Evolutionary conservation across 2,797 vertebrate genomes (phyloP), one percentile per base, ranked within the genome.

Genomic region (Geotrypetes seraphini): DNA sequence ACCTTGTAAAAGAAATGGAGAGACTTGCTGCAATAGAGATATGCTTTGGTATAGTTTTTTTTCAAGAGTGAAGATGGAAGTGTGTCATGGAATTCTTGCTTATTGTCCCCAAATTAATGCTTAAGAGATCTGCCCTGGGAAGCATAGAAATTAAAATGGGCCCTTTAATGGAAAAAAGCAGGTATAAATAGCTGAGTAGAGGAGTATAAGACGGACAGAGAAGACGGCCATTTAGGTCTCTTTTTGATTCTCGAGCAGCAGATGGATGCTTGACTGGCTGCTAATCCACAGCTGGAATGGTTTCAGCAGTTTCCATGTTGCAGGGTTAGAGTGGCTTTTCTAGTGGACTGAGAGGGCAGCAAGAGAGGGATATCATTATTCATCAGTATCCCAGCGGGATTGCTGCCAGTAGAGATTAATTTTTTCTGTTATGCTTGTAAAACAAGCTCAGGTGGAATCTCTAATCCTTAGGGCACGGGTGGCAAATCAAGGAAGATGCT

Each of bases 351-450:
- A 82, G 79, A 83, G 82, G 84, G 80, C 80, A 83, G 76, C 73
- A 63, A 78, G 76, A 80, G 81, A 82, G 71, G 78, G 76, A 84
- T 84, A 82, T 86, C 80, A 85, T 85, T 86, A 86, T 86, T 85
- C 84, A 83, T 84, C 79, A 80, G 81, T 76, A 75, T 84, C 83
- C 84, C 80, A 71, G 74, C 73, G 81, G 82, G 79, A 84, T 72
- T 21, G 7, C 77, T 86, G 80, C 83, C 84, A 84, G 80, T 75
- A 83, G 79, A 85, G 81, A 86, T 85, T 85, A 83, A 82, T 86
- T 84, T 85, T 86, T 85, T 85, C 81, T 81, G 79, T 85, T 83
- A 80, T 81, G 78, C 80, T 83, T 86, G 79, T 84, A 86, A 83
- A 84, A 84, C 84, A 84, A 84, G 81, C 81, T 85, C 84, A 85